A percentile compares a stretch with the other conserved stretches of the same genome.
These are phyloP conservation scores for Pristiophorus japonicus DNA, from an alignment of 2,113 vertebrate species.

Conservation along the genomic window DNA sequence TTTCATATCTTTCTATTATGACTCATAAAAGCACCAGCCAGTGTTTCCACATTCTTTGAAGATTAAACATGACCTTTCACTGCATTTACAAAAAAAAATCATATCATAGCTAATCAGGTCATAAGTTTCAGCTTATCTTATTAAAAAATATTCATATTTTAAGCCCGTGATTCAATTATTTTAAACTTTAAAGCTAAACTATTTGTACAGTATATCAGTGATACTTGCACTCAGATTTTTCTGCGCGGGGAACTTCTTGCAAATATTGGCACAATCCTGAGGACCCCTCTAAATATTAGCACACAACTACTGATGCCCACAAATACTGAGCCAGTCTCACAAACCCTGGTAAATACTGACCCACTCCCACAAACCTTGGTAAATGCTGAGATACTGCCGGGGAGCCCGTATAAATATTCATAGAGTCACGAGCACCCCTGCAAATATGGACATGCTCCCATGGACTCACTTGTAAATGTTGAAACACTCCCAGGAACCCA, in stretches of 20 bases:
- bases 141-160: not conserved
- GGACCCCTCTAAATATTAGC: not conserved
- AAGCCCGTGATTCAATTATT: too few relatives aligned
- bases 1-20: not conserved
- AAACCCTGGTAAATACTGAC: not conserved
- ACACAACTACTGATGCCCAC: not conserved
- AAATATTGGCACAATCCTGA: not conserved
- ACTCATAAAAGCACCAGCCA: not conserved
- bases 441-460: not conserved
- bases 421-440: not conserved
- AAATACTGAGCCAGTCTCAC: not conserved
- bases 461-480: too few relatives aligned
- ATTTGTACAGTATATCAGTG: too few relatives aligned
- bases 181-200: too few relatives aligned
- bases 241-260: not conserved
- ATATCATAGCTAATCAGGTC: not conserved
- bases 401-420: not conserved
- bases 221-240: not conserved
- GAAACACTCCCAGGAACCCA: not conserved
- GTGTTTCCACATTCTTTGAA: not conserved
- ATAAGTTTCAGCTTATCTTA: not conserved
- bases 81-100: not conserved
- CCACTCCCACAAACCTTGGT: not conserved
- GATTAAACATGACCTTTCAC: not conserved
- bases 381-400: not conserved